phyloP scores from a whole-genome alignment of 2,888 invertebrate genomes.

The Oxytorus armatus region DNA sequence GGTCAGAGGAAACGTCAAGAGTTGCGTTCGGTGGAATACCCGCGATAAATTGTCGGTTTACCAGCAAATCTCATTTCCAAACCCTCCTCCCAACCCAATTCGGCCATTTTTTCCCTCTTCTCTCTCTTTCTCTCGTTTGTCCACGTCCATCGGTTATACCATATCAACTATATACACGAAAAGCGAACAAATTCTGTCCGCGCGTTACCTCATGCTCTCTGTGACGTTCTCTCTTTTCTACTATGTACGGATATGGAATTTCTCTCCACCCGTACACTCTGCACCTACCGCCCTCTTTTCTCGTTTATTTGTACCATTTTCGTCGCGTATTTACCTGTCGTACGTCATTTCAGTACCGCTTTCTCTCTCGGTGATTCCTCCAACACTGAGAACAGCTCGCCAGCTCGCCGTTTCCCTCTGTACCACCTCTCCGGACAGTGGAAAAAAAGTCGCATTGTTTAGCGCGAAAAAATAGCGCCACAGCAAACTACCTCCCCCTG shows the following conservation, averaged over 20 bases:
- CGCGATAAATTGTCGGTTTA: slow-evolving; percentile 84
- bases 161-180: slow-evolving; percentile 24
- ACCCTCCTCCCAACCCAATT: slow-evolving; percentile 69
- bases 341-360: slow-evolving; percentile 66
- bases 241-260: slow-evolving; percentile 63
- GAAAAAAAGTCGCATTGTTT: slow-evolving; percentile 71
- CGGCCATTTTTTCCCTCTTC: slow-evolving; percentile 79
- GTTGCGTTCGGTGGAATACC: slow-evolving; percentile 83
- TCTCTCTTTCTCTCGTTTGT: slow-evolving; percentile 65
- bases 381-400: slow-evolving; percentile 54
- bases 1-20: slow-evolving; percentile 83
- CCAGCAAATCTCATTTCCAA: slow-evolving; percentile 84
- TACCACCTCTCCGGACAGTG: slow-evolving; percentile 45
- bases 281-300: slow-evolving; percentile 28
- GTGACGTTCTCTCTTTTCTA: slow-evolving; percentile 52
- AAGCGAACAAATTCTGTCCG: slow-evolving; percentile 46
- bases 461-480: slow-evolving; percentile 66
- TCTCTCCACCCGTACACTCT: slow-evolving; percentile 21
- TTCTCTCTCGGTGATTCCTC: slow-evolving; percentile 1
- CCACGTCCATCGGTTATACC: slow-evolving; percentile 50
- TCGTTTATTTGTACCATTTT: slow-evolving; percentile 60
- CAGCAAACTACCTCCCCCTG: slow-evolving; percentile 20
- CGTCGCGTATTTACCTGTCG: slow-evolving; percentile 69
- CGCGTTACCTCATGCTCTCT: slow-evolving; percentile 62
- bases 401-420: slow-evolving; percentile 13